These are phyloP conservation scores for Mesopsocus fuscifrons DNA, from an alignment of 2,888 invertebrate genomes.

Conservation along the genomic window DNA sequence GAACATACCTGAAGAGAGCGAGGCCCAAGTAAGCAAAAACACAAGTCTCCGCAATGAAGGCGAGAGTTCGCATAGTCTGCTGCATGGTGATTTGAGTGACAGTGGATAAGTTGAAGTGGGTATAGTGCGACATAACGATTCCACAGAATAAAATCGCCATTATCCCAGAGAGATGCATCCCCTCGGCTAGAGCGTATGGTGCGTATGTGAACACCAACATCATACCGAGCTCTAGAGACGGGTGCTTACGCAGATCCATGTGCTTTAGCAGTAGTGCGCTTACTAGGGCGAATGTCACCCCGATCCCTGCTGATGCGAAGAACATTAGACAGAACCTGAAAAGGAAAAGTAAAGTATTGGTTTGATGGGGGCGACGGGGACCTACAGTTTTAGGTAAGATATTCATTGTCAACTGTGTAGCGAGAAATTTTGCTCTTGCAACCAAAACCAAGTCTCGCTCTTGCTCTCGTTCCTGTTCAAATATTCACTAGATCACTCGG, in stretches of 20 bases:
- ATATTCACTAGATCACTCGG: no score
- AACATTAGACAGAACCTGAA: conserved; percentile 96
- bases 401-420: no score
- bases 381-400: no score
- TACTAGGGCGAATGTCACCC: conserved; percentile 81
- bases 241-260: conserved; percentile 89
- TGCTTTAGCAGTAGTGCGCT: conserved; percentile 87
- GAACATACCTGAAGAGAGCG: conserved; percentile 37
- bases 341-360: conserved; percentile 14
- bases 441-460: no score
- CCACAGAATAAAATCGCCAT: conserved; percentile 99
- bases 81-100: conserved; percentile 99
- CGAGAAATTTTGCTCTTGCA: no score
- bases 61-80: conserved; percentile 91
- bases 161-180: conserved; percentile 86
- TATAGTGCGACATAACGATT: conserved; percentile 99
- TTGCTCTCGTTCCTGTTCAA: no score
- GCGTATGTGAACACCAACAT: conserved; percentile 97
- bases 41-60: conserved; percentile 96
- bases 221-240: conserved; percentile 94
- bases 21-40: conserved; percentile 96
- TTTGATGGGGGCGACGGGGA: no score
- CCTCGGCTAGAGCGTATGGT: conserved; percentile 95
- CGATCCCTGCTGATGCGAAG: conserved; percentile 94
- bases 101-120: conserved; percentile 94